Evolutionary conservation across 2,113 vertebrate species (phyloP).

Genomic region (Empidonax alnorum): DNA sequence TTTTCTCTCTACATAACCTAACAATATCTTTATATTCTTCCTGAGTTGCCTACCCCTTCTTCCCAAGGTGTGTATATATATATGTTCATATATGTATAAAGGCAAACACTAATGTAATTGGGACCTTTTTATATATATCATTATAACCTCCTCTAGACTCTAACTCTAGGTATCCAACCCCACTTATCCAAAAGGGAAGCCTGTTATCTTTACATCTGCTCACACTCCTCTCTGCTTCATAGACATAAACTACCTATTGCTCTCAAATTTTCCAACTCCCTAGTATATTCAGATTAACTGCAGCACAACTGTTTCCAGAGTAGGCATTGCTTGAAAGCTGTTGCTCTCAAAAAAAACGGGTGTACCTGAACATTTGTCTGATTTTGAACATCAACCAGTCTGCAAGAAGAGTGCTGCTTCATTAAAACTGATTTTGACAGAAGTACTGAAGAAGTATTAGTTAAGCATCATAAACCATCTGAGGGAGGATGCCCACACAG

Average conservation of each 20-base stretch:
- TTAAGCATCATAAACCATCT: background rate
- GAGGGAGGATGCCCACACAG: background rate
- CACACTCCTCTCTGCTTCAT: background rate
- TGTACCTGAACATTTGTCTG: accelerated
- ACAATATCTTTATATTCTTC: background rate
- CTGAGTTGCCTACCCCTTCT: background rate
- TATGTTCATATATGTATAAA: no score
- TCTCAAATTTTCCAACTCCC: background rate
- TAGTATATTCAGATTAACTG: background rate
- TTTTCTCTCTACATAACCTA: background rate
- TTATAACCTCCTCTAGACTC: background rate
- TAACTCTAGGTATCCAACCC: background rate
- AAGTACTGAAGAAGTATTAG: background rate
- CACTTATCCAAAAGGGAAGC: background rate
- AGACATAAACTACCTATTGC: background rate
- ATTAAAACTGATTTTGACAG: background rate
- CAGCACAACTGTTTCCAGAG: background rate
- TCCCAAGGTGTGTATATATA: background rate
- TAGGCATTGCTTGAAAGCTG: background rate
- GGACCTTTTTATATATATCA: background rate
- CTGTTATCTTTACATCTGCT: background rate
- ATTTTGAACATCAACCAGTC: background rate
- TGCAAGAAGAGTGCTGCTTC: background rate
- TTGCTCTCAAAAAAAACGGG: background rate
- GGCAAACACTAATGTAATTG: background rate